Evolutionary conservation across 2,888 invertebrate genomes (phyloP).

Genomic region (Bimastos eiseni): DNA sequence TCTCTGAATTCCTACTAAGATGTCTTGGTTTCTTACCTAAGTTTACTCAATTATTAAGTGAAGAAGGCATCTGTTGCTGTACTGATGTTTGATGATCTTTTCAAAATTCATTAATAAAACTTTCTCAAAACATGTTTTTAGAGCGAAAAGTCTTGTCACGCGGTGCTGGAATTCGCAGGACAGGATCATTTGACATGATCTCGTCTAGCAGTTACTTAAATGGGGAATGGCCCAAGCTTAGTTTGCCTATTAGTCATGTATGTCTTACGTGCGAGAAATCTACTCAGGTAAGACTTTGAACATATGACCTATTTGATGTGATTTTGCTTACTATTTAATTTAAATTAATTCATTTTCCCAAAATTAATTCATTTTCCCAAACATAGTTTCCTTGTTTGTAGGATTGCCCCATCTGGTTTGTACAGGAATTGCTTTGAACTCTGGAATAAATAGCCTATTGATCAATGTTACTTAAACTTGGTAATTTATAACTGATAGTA

Average conservation of each 20-base stretch:
- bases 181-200: conserved; percentile 18
- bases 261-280: conserved; percentile 6
- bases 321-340: neutral
- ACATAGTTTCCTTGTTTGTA: too few relatives aligned
- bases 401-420: neutral
- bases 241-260: neutral
- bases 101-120: neutral
- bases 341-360: too few relatives aligned
- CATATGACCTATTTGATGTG: neutral
- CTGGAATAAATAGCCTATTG: neutral
- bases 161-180: conserved; percentile 15
- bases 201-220: conserved; percentile 20
- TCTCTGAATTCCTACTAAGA: neutral
- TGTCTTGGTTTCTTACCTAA: neutral
- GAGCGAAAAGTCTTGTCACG: neutral
- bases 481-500: neutral
- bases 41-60: neutral
- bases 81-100: neutral
- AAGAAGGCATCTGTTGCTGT: neutral
- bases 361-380: too few relatives aligned
- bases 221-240: conserved; percentile 15
- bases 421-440: neutral
- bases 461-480: neutral
- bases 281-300: neutral
- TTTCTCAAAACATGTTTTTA: neutral